phyloP scores from a whole-genome alignment of 2,113 vertebrate genomes.

The Asarcornis scutulata region DNA sequence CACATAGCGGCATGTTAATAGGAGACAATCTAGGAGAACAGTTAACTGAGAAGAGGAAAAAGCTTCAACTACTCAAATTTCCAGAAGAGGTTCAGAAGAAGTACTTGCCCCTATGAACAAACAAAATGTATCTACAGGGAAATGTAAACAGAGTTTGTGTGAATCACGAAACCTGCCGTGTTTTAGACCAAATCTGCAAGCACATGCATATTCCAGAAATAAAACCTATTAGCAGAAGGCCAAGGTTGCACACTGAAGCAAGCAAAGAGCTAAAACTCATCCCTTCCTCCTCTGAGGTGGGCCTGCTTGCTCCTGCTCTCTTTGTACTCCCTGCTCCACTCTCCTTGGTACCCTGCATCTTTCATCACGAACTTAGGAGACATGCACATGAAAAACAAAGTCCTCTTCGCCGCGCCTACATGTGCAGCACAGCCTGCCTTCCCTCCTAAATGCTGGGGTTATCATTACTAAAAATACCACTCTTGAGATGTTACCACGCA shows the following conservation, averaged over 20 bases:
- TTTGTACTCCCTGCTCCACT: fast-evolving
- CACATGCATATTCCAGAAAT: constrained; percentile 49
- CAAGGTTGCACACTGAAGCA: constrained; percentile 24
- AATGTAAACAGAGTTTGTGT: constrained; percentile 47
- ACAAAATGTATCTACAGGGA: constrained; percentile 43
- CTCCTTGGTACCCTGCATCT: not conserved
- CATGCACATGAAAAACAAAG: not conserved
- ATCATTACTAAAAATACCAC: constrained; percentile 33
- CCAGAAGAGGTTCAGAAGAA: constrained; percentile 55
- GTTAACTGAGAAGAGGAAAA: constrained; percentile 42
- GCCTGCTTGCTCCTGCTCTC: not conserved
- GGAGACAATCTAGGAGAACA: constrained; percentile 50
- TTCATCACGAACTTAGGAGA: not conserved
- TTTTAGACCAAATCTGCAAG: constrained; percentile 48
- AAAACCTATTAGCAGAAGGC: constrained; percentile 55
- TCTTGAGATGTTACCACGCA: not conserved
- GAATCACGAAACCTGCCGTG: constrained; percentile 43
- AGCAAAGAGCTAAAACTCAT: constrained; percentile 13
- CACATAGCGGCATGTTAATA: constrained; percentile 57
- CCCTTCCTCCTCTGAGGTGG: not conserved
- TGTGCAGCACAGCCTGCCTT: constrained; percentile 46
- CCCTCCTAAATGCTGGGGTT: not conserved
- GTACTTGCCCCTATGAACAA: constrained; percentile 52
- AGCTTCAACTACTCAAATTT: constrained; percentile 49
- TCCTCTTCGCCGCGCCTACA: not conserved